phyloP scores from a whole-genome alignment of 1,140 invertebrate species.

The Sitophilus oryzae region DNA sequence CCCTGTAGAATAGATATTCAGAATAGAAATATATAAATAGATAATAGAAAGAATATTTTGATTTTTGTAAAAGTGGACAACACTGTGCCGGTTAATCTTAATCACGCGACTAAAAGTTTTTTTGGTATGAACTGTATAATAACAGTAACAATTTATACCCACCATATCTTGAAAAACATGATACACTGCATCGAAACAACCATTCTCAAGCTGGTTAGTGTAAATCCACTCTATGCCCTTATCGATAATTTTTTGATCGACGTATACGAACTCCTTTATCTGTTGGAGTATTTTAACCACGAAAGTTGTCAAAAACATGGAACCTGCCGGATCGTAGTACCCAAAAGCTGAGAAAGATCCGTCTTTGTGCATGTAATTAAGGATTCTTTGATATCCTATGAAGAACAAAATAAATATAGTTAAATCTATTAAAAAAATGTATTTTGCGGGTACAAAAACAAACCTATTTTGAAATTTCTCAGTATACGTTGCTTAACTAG shows the following conservation, averaged over 20 bases:
- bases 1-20: conserved; percentile 43
- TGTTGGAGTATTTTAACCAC: conserved; percentile 67
- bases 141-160: conserved; percentile 9
- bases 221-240: conserved; percentile 64
- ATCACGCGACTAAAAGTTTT: too few relatives aligned
- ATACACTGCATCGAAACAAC: conserved; percentile 66
- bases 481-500: conserved; percentile 53
- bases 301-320: conserved; percentile 74
- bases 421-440: not conserved
- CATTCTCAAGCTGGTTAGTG: conserved; percentile 61
- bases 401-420: conserved; percentile 8
- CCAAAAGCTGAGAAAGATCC: conserved; percentile 78
- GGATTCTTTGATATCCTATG: conserved; percentile 64
- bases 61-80: too few relatives aligned
- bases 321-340: conserved; percentile 48
- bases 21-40: too few relatives aligned
- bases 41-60: too few relatives aligned
- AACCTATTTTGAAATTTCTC: conserved; percentile 63
- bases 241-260: conserved; percentile 62
- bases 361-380: conserved; percentile 64
- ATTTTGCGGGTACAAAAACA: not conserved
- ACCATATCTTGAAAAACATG: conserved; percentile 58
- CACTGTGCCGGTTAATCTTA: too few relatives aligned
- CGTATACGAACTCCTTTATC: conserved; percentile 56
- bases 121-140: too few relatives aligned